phyloP scores from a whole-genome alignment of 2,797 vertebrate species.

The Ibycter americanus region DNA sequence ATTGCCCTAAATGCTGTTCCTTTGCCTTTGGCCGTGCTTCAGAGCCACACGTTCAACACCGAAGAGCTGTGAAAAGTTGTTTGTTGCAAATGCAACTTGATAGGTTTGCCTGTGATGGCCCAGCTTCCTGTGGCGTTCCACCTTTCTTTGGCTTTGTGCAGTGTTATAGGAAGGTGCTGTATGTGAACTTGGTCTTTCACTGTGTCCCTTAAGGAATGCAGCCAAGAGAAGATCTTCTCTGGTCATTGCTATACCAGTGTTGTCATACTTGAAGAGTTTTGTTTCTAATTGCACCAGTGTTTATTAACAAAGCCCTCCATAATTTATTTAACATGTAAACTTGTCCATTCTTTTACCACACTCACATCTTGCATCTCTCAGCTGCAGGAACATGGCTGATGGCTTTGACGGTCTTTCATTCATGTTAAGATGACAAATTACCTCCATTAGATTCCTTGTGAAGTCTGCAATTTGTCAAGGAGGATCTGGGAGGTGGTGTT shows the following conservation, averaged over 20 bases:
- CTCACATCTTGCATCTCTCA: not conserved
- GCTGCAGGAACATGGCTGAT: not conserved
- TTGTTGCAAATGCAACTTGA: not conserved
- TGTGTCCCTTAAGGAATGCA: not conserved
- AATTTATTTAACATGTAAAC: not conserved
- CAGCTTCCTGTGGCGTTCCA: not conserved
- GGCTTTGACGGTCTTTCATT: not conserved
- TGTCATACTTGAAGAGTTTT: not conserved
- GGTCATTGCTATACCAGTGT: not conserved
- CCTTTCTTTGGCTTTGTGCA: not conserved
- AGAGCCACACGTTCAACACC: not conserved
- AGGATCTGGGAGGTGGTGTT: not conserved
- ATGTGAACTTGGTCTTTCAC: not conserved
- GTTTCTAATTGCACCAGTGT: conserved; percentile 4
- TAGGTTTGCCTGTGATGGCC: not conserved
- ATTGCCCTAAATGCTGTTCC: not conserved
- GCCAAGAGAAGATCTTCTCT: not conserved
- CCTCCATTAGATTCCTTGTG: not conserved
- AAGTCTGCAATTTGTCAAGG: not conserved
- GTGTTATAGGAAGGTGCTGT: not conserved
- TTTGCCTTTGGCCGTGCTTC: not conserved
- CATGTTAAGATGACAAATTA: not conserved
- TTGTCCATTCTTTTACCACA: rapidly evolving
- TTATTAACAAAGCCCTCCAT: conserved; percentile 20
- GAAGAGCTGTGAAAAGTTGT: not conserved